Conservation (phyloP, 2,888 invertebrate species). For the Megastigmus dorsalis region DNA sequence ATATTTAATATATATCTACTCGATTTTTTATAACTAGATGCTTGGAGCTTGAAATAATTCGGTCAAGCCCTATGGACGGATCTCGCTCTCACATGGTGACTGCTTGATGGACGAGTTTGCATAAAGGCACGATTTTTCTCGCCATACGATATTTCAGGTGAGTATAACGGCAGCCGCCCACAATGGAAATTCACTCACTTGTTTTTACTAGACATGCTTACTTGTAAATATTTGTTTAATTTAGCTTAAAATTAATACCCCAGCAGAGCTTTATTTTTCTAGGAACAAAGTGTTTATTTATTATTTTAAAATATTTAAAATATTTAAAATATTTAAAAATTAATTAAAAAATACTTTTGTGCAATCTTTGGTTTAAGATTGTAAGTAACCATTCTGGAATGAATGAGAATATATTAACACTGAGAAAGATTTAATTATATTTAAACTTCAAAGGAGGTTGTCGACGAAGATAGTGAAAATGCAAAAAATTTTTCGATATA, state of each 20-base stretch:
- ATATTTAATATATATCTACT: slow-evolving; percentile 36
- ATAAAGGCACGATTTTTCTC: slow-evolving; percentile 69
- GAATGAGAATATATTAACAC: no score
- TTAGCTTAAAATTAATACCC: neutral
- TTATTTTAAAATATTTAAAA: no score
- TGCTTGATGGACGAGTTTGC: slow-evolving; percentile 70
- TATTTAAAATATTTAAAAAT: no score
- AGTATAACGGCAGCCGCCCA: slow-evolving; percentile 12
- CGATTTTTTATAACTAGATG: slow-evolving; percentile 49
- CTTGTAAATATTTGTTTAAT: slow-evolving; percentile 45
- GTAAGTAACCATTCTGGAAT: no score
- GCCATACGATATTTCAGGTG: slow-evolving; percentile 42
- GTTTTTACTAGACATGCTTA: slow-evolving; percentile 13
- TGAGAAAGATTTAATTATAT: no score
- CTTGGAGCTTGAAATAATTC: slow-evolving; percentile 70
- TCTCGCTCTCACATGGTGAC: slow-evolving; percentile 66
- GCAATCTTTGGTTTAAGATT: no score
- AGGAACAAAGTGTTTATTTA: neutral
- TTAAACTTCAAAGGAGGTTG: no score
- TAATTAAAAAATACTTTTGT: no score
- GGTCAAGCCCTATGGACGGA: slow-evolving; percentile 73
- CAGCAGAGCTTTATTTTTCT: neutral
- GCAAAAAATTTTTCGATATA: no score
- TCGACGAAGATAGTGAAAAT: no score
- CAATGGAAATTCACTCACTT: slow-evolving; percentile 29